Evolutionary conservation across 2,797 vertebrate genomes (phyloP), one percentile per base, ranked within the genome.

Genomic region (Rhinella marina): DNA sequence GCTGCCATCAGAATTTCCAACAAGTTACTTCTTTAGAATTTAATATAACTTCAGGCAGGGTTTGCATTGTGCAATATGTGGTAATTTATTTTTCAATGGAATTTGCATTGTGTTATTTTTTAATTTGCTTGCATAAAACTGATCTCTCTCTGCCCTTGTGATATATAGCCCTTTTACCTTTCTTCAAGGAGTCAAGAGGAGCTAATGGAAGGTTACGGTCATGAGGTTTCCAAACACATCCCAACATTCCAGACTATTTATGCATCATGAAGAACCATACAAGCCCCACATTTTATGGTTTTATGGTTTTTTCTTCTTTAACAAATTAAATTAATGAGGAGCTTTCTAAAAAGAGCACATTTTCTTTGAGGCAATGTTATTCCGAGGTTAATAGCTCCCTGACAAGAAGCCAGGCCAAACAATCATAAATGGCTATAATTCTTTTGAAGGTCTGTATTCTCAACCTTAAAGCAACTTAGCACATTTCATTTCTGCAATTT

Each of bases 351-450:
- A 93, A 91, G 92, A 87, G 82, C 85, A 76, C 89, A 90, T 92
- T 93, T 92, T 93, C 91, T 93, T 91, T 92, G 93, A 91, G 92
- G 90, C 85, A 86, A 90, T 89, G 91, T 92, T 93, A 92, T 92
- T 93, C 92, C 91, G 90, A 92, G 94, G 93, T 93, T 94, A 94
- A 94, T 92, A 92, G 91, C 92, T 92, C 92, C 92, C 91, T 94
- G 94, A 95, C 93, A 92, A 90, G 72, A 84, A 5, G 88, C 93
- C 93, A 94, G 92, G 90, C 90, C 94, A 94, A 94, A 93, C 91
- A 94, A 92, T 83, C 93, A 89, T 90, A 93, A 92, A 91, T 92
- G 94, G 93, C 91, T 91, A 90, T 92, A 94, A 94, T 90, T 95
- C 92, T 90, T 89, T 84, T 92, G 92, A 91, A 92, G 92, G 90